phyloP scores from a whole-genome alignment of 1,140 invertebrate species.

The Contarinia nasturtii region DNA sequence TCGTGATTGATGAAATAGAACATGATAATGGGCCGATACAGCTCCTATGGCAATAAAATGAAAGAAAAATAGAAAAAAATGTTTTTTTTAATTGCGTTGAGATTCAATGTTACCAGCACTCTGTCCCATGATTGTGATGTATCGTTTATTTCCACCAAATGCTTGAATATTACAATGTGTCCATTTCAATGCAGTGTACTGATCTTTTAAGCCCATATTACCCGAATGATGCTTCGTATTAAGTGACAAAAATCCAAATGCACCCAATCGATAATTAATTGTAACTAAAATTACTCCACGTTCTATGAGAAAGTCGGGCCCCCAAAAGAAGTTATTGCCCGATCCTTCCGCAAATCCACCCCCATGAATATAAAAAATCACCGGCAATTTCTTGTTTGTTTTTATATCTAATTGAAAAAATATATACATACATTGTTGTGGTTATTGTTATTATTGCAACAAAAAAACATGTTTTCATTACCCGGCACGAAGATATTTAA shows the following conservation, averaged over 20 bases:
- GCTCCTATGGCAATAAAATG: neutral
- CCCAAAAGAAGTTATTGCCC: conserved; percentile 29
- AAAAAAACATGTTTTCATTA: no score
- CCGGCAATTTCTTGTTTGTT: conserved; percentile 22
- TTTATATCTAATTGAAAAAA: no score
- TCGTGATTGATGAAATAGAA: neutral
- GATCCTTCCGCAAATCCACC: conserved; percentile 37
- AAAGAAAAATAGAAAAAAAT: neutral
- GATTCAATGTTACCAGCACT: conserved; percentile 28
- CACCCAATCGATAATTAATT: conserved; percentile 43
- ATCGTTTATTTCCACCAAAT: conserved; percentile 32
- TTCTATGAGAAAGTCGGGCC: conserved; percentile 39
- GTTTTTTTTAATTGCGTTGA: neutral
- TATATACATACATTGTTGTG: no score
- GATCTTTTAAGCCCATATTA: conserved; percentile 40
- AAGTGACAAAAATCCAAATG: conserved; percentile 36
- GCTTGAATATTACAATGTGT: conserved; percentile 29
- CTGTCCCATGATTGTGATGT: conserved; percentile 28
- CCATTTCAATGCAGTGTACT: conserved; percentile 36
- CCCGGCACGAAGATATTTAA: no score
- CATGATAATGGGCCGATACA: neutral
- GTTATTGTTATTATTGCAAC: no score
- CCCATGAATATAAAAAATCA: conserved; percentile 46
- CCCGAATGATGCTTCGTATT: conserved; percentile 31
- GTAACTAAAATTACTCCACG: conserved; percentile 45